Percentiles rank a stretch among this genome's conserved stretches.
phyloP scores from a whole-genome alignment of 2,888 invertebrate genomes.

The Elegia similella region DNA sequence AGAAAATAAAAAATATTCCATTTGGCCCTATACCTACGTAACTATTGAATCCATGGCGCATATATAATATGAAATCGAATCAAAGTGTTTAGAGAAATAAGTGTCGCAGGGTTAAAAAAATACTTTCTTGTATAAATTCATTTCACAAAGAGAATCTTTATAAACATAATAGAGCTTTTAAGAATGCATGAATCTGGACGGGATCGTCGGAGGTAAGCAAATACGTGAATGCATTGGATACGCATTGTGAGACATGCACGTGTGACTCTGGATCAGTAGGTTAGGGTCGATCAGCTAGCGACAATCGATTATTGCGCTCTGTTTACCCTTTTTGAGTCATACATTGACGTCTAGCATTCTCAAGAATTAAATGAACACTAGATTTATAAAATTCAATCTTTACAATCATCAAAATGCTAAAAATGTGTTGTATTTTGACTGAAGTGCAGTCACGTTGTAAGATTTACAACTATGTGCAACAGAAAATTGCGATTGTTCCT shows the following conservation, averaged over 20 bases:
- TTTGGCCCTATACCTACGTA: too few relatives aligned
- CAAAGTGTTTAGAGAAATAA: neutral
- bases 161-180: conserved; percentile 38
- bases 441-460: too few relatives aligned
- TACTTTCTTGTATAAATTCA: conserved; percentile 26
- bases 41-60: neutral
- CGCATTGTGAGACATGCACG: conserved; percentile 63
- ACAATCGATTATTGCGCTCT: conserved; percentile 60
- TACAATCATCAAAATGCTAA: too few relatives aligned
- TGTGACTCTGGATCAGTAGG: conserved; percentile 47
- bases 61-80: neutral
- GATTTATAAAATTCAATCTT: too few relatives aligned
- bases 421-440: too few relatives aligned
- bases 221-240: conserved; percentile 44
- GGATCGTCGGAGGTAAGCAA: conserved; percentile 53
- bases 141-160: conserved; percentile 29
- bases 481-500: too few relatives aligned
- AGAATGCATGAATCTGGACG: conserved; percentile 41
- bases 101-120: conserved; percentile 19
- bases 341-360: neutral
- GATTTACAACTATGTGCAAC: too few relatives aligned
- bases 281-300: conserved; percentile 30
- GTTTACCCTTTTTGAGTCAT: conserved; percentile 42
- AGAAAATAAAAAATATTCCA: too few relatives aligned
- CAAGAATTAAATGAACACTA: neutral